Conservation (phyloP, 2,113 vertebrate species). For the Perca fluviatilis region DNA sequence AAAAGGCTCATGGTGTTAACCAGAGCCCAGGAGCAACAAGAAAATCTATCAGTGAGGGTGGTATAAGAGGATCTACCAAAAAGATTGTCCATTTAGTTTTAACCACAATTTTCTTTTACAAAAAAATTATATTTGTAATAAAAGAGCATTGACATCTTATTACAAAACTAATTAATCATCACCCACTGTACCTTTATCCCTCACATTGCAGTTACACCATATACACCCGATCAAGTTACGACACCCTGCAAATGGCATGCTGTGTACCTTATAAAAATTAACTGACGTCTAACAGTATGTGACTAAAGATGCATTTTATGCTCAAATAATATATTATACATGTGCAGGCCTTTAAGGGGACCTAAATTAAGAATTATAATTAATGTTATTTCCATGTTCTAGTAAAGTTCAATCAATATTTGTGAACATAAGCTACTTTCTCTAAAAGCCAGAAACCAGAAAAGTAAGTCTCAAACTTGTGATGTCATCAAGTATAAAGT, state of each 20-base stretch:
- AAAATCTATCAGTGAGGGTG: no score
- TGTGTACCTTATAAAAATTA: background rate
- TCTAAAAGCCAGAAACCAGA: no score
- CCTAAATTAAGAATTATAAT: no score
- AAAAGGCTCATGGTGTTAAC: background rate
- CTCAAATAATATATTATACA: background rate
- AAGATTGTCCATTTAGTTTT: background rate
- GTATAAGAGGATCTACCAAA: conserved; percentile 5
- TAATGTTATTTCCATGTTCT: no score
- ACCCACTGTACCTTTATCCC: background rate
- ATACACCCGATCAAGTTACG: background rate
- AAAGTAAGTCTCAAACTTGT: no score
- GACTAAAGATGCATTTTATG: background rate
- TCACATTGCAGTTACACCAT: background rate
- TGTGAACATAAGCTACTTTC: no score
- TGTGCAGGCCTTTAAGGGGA: no score
- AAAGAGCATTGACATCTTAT: background rate
- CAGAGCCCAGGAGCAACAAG: conserved; percentile 11
- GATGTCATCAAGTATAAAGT: no score
- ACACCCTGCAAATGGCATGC: background rate
- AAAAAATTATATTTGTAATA: background rate
- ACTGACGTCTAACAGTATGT: background rate
- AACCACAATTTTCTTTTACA: background rate
- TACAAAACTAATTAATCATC: background rate
- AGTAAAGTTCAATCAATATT: no score